These are phyloP conservation scores for Cryptotermes secundus DNA, from an alignment of 1,140 invertebrate genomes.

Conservation along the genomic window DNA sequence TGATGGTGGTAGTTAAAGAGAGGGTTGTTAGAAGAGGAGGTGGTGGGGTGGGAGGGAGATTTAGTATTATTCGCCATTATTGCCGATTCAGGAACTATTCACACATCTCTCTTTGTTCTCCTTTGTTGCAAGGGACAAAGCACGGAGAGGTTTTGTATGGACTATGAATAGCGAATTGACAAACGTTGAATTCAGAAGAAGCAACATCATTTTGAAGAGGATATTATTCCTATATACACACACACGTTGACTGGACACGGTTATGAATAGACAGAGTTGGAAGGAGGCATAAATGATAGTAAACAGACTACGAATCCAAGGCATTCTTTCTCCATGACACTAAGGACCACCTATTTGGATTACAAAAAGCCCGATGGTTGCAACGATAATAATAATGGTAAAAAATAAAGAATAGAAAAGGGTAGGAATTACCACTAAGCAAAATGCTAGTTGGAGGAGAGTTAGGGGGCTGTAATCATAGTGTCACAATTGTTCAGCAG, in stretches of 20 bases:
- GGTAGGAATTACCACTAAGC: conserved; percentile 21
- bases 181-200: conserved; percentile 31
- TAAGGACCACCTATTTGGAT: conserved; percentile 25
- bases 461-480: neutral
- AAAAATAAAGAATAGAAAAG: neutral
- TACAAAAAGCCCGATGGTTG: conserved; percentile 17
- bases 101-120: conserved; percentile 35
- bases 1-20: conserved; percentile 1
- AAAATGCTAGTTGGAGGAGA: neutral
- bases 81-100: conserved; percentile 37
- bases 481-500: conserved; percentile 9
- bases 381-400: neutral
- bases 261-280: neutral
- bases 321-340: conserved; percentile 20
- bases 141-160: conserved; percentile 24
- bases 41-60: neutral
- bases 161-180: conserved; percentile 34
- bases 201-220: conserved; percentile 33
- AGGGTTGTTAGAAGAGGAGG: neutral
- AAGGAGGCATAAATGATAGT: conserved; percentile 23
- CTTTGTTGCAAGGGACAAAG: conserved; percentile 32
- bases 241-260: neutral
- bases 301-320: conserved; percentile 4
- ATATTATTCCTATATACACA: conserved; percentile 22
- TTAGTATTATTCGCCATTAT: conserved; percentile 35